A percentile compares a stretch with the other conserved stretches of the same genome.
Conservation (phyloP, 2,113 vertebrate species). For the Mus spicilegus region DNA sequence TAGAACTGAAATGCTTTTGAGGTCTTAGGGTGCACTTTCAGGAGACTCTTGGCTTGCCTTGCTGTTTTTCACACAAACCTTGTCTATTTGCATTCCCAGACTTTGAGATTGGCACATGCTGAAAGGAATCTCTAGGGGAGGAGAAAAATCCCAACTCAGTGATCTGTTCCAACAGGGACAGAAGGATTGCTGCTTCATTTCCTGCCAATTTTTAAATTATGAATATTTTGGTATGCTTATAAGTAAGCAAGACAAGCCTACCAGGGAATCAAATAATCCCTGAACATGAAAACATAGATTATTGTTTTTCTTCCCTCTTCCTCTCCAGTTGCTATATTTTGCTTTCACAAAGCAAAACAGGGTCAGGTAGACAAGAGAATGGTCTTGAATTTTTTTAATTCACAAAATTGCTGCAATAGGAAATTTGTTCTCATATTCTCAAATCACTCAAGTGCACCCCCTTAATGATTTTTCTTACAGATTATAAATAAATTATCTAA, state of each 20-base stretch:
- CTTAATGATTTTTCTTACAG: background rate
- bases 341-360: constrained; percentile 72
- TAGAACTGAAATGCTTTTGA: background rate
- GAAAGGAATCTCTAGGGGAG: constrained; percentile 70
- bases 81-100: constrained; percentile 55
- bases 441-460: background rate
- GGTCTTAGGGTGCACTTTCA: background rate
- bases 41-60: constrained; percentile 43
- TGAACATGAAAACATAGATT: constrained; percentile 76
- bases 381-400: constrained; percentile 40
- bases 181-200: constrained; percentile 74
- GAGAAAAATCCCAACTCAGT: constrained; percentile 72
- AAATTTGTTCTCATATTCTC: constrained; percentile 40
- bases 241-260: constrained; percentile 76
- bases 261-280: constrained; percentile 78
- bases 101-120: constrained; percentile 72
- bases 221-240: constrained; percentile 81
- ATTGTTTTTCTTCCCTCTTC: constrained; percentile 71
- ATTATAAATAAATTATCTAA: constrained; percentile 22
- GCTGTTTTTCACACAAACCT: constrained; percentile 54
- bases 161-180: constrained; percentile 79
- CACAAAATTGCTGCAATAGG: constrained; percentile 26
- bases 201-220: constrained; percentile 83
- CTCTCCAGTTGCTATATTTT: constrained; percentile 76
- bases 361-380: constrained; percentile 59